Conservation (phyloP, 1,140 invertebrate genomes). For the Brachionus rubens region DNA sequence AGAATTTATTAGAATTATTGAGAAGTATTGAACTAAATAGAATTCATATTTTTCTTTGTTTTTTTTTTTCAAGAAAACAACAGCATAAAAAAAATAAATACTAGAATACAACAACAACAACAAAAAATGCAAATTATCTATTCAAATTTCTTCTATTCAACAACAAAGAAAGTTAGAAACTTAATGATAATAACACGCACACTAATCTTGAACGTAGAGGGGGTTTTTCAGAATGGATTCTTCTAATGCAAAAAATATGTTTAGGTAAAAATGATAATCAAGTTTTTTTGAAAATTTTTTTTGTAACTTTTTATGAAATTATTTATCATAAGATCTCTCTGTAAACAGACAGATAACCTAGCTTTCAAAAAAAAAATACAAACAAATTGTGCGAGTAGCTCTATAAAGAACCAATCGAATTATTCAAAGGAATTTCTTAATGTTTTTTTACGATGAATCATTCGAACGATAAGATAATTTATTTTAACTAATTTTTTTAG, state of each 20-base stretch:
- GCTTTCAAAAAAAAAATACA: no score
- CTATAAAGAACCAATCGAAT: conserved; percentile 11
- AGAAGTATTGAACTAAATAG: not conserved
- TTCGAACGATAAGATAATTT: conserved; percentile 33
- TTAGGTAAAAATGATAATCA: conserved; percentile 34
- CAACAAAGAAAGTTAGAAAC: not conserved
- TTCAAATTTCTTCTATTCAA: not conserved
- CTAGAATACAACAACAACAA: no score
- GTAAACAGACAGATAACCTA: not conserved
- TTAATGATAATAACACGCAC: conserved; percentile 34
- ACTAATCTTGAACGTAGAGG: not conserved
- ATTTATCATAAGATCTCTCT: not conserved
- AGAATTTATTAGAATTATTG: not conserved
- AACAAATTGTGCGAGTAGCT: no score
- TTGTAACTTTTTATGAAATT: not conserved
- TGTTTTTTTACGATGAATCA: not conserved
- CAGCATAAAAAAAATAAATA: conserved; percentile 23
- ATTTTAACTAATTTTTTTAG: no score
- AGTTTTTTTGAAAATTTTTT: conserved; percentile 17
- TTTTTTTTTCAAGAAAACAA: not conserved
- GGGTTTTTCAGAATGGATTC: conserved; percentile 6
- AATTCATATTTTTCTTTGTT: not conserved
- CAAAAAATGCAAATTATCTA: conserved; percentile 11
- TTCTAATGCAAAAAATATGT: conserved; percentile 27
- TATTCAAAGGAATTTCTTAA: no score